These are phyloP conservation scores for Phrynocephalus versicolor DNA, from an alignment of 2,113 vertebrate species.

Conservation along the genomic window DNA sequence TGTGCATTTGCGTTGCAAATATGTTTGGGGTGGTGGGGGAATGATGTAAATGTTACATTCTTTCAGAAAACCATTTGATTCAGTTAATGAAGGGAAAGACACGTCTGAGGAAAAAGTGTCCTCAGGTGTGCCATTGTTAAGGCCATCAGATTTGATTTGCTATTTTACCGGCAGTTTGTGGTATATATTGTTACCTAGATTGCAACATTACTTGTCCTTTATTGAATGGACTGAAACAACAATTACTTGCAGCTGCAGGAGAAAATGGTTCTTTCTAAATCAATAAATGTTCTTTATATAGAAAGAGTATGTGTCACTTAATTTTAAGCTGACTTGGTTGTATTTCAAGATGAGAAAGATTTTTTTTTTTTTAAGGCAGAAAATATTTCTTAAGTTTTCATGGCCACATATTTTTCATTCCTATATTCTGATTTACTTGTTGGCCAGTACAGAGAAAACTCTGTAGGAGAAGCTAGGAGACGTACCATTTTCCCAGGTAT, in stretches of 20 bases:
- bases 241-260: conserved; percentile 28
- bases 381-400: conserved; percentile 4
- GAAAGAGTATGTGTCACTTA: conserved; percentile 26
- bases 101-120: neutral
- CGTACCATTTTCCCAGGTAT: neutral
- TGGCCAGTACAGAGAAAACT: neutral
- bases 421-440: conserved; percentile 7
- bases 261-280: conserved; percentile 36
- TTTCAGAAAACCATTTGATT: neutral
- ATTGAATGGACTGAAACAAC: conserved; percentile 17
- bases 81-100: neutral
- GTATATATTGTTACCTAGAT: conserved; percentile 14
- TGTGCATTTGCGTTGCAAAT: neutral
- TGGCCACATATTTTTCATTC: neutral
- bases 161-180: conserved; percentile 21
- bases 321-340: conserved; percentile 30
- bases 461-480: neutral
- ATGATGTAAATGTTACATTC: neutral
- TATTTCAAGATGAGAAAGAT: conserved; percentile 41
- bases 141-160: conserved; percentile 10
- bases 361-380: neutral
- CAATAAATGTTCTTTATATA: conserved; percentile 22
- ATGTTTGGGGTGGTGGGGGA: neutral
- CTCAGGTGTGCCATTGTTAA: conserved; percentile 1
- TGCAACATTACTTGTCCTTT: conserved; percentile 19